A percentile compares a stretch with the other conserved stretches of the same genome.
These are phyloP conservation scores for Pseudoatta argentina DNA, from an alignment of 1,140 invertebrate genomes.

Conservation along the genomic window DNA sequence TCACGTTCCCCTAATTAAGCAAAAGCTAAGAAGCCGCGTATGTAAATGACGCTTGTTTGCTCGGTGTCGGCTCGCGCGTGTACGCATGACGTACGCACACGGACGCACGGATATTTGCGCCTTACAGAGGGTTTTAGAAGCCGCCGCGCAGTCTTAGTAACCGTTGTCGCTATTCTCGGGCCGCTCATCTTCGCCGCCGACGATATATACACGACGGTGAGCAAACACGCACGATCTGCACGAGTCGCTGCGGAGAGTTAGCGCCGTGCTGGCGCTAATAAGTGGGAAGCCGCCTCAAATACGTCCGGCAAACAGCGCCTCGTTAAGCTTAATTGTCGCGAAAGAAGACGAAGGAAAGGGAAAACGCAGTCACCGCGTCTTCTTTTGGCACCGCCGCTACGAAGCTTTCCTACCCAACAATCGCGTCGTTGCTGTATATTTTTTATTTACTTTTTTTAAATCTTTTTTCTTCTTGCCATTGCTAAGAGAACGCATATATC, in stretches of 20 bases:
- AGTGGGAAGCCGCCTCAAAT: constrained; percentile 81
- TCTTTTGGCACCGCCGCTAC: constrained; percentile 34
- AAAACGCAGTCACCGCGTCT: constrained; percentile 9
- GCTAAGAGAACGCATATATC: neutral
- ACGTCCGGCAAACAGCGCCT: constrained; percentile 79
- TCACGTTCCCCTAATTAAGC: constrained; percentile 75
- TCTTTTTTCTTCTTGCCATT: neutral
- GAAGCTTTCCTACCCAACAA: constrained; percentile 25
- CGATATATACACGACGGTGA: constrained; percentile 53
- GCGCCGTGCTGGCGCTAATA: constrained; percentile 78
- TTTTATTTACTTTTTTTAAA: neutral
- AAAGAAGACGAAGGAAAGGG: constrained; percentile 61
- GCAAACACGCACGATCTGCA: constrained; percentile 76
- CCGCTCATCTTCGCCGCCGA: constrained; percentile 28
- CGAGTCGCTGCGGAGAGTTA: constrained; percentile 75
- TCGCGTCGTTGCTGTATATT: neutral
- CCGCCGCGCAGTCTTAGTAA: constrained; percentile 31
- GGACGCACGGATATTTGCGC: neutral
- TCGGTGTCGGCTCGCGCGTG: constrained; percentile 50
- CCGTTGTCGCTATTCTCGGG: constrained; percentile 9
- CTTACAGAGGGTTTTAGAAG: constrained; percentile 55
- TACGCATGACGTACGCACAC: constrained; percentile 44
- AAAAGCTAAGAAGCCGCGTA: constrained; percentile 67
- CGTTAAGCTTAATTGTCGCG: constrained; percentile 80
- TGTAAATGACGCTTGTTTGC: constrained; percentile 76